Conservation (phyloP, 1,140 invertebrate genomes). For the Chionoecetes opilio region DNA sequence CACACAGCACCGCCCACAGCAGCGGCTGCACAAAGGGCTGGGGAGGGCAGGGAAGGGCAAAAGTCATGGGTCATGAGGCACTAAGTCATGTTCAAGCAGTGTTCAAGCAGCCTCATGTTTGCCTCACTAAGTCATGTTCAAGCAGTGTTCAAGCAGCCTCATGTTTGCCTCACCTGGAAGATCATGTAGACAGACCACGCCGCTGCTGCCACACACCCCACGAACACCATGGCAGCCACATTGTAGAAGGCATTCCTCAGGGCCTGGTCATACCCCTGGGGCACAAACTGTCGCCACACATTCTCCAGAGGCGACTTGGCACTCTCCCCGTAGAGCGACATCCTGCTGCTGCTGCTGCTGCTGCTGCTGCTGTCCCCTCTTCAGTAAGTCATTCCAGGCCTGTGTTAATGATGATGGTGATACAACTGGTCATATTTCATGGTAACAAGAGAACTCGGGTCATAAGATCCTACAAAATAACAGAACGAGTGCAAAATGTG, state of each 20-base stretch:
- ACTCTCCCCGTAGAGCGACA: conserved; percentile 65
- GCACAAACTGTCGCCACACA: conserved; percentile 80
- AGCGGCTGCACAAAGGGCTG: conserved; percentile 96
- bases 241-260: conserved; percentile 81
- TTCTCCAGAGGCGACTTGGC: conserved; percentile 77
- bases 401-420: background rate
- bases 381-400: conserved; percentile 19
- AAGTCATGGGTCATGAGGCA: too few species aligned
- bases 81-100: background rate
- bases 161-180: conserved; percentile 67
- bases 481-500: too few species aligned
- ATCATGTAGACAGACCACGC: conserved; percentile 81
- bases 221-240: conserved; percentile 80
- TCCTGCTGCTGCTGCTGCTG: background rate
- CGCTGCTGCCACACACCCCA: conserved; percentile 76
- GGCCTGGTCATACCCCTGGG: conserved; percentile 80
- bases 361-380: too few species aligned
- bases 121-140: too few species aligned
- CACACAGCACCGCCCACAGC: conserved; percentile 96
- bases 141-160: background rate
- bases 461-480: too few species aligned
- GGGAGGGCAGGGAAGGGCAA: conserved; percentile 83
- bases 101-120: too few species aligned
- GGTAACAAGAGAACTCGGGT: background rate
- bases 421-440: background rate